These are phyloP conservation scores for Adelosebastes latens DNA, from an alignment of 2,797 vertebrate species.

Conservation along the genomic window DNA sequence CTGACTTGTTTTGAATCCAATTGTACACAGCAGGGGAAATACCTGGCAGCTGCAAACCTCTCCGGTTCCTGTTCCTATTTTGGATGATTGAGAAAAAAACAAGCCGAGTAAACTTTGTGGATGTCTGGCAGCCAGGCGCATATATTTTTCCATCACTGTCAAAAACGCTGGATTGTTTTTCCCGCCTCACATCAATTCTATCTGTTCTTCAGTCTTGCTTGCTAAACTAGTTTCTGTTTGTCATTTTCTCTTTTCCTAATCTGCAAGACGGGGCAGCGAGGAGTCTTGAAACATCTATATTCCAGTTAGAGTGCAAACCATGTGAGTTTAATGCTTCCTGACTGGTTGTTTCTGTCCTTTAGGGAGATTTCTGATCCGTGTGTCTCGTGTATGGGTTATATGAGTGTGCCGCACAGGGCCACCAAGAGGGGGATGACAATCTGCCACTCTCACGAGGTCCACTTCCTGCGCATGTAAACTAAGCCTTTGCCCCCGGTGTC, in stretches of 20 bases:
- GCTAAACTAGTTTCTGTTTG: constrained; percentile 46
- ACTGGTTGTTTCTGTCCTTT: constrained; percentile 64
- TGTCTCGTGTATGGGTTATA: background rate
- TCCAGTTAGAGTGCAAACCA: constrained; percentile 41
- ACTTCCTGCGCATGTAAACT: constrained; percentile 50
- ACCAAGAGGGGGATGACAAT: constrained; percentile 34
- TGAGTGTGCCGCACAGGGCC: constrained; percentile 24
- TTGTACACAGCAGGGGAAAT: constrained; percentile 54
- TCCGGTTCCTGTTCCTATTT: constrained; percentile 38
- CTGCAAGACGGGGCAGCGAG: constrained; percentile 25
- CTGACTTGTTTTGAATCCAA: constrained; percentile 72
- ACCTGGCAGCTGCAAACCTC: constrained; percentile 49
- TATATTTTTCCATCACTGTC: constrained; percentile 64
- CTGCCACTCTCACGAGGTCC: constrained; percentile 34
- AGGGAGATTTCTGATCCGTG: constrained; percentile 41
- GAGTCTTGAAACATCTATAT: constrained; percentile 55
- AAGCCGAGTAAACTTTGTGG: constrained; percentile 19
- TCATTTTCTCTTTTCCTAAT: constrained; percentile 45
- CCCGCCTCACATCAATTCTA: constrained; percentile 19
- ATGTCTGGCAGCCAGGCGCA: constrained; percentile 42
- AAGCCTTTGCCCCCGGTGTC: constrained; percentile 46
- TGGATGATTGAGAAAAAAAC: constrained; percentile 35
- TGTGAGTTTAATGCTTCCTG: constrained; percentile 69
- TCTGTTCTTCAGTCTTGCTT: constrained; percentile 22
- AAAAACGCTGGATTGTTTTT: constrained; percentile 37